Percentiles rank a stretch among this genome's conserved stretches.
Evolutionary conservation across 2,113 vertebrate species (phyloP).

Genomic region (Turdus rufiventris): DNA sequence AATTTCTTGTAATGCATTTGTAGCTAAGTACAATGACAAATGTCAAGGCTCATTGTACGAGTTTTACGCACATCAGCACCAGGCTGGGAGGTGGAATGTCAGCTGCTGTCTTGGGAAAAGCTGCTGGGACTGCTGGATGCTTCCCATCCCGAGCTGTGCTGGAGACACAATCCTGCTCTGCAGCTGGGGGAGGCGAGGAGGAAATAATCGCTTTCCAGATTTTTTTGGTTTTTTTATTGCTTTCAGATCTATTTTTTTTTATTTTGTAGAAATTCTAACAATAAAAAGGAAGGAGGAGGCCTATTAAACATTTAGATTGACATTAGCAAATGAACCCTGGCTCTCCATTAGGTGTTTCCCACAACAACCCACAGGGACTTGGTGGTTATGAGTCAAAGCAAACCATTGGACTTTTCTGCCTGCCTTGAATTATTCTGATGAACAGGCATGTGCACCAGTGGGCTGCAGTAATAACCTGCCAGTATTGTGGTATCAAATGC

Average conservation of each 20-base stretch:
- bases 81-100: constrained; percentile 16
- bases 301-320: not conserved
- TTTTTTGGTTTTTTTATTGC: not conserved
- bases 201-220: not conserved
- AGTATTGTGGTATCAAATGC: not conserved
- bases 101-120: not conserved
- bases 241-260: not conserved
- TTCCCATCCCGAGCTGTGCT: not conserved
- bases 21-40: constrained; percentile 55
- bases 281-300: not conserved
- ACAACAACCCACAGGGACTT: not conserved
- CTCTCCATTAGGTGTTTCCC: not conserved
- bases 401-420: not conserved
- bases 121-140: not conserved
- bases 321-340: not conserved
- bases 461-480: not conserved
- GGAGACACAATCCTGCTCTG: not conserved
- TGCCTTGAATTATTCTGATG: not conserved
- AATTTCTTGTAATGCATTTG: constrained; percentile 73
- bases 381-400: not conserved
- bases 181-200: not conserved
- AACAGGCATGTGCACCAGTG: not conserved
- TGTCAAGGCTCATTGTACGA: constrained; percentile 46
- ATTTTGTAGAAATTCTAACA: not conserved
- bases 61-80: not conserved